Conservation (phyloP, 2,888 invertebrate species). For the Latrodectus hesperus region DNA sequence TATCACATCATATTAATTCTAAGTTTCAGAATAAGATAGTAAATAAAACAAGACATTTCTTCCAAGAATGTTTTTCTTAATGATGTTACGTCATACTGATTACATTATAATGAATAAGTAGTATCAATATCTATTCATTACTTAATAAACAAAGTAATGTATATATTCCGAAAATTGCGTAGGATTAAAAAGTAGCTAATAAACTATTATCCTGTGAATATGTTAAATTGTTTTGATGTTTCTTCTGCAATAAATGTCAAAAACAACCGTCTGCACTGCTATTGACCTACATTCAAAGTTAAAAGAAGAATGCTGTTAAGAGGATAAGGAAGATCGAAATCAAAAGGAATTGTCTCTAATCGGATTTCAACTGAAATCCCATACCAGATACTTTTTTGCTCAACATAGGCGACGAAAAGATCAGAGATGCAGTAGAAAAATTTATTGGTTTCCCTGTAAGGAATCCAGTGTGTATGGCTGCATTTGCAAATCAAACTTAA, state of each 20-base stretch:
- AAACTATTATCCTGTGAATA: neutral
- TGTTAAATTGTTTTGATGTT: neutral
- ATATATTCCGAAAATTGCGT: too few relatives aligned
- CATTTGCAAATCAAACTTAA: neutral
- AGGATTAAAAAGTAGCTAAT: conserved; percentile 8
- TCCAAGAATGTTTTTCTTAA: too few relatives aligned
- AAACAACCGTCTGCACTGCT: neutral
- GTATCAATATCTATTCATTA: too few relatives aligned
- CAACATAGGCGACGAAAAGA: neutral
- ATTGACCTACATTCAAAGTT: neutral
- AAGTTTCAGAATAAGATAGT: too few relatives aligned
- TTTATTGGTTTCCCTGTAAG: neutral
- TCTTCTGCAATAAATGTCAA: neutral
- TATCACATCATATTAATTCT: too few relatives aligned
- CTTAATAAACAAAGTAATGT: too few relatives aligned
- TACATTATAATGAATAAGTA: too few relatives aligned
- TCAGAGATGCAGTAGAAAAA: neutral
- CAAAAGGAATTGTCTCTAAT: conserved; percentile 21
- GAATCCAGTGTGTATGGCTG: neutral
- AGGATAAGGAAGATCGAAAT: neutral
- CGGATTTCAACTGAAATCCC: conserved; percentile 39
- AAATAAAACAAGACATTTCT: too few relatives aligned
- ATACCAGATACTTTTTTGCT: neutral
- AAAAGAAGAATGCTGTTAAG: neutral
- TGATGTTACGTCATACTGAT: too few relatives aligned